Conservation (phyloP, 1,140 invertebrate genomes). For the Gerris buenoi region DNA sequence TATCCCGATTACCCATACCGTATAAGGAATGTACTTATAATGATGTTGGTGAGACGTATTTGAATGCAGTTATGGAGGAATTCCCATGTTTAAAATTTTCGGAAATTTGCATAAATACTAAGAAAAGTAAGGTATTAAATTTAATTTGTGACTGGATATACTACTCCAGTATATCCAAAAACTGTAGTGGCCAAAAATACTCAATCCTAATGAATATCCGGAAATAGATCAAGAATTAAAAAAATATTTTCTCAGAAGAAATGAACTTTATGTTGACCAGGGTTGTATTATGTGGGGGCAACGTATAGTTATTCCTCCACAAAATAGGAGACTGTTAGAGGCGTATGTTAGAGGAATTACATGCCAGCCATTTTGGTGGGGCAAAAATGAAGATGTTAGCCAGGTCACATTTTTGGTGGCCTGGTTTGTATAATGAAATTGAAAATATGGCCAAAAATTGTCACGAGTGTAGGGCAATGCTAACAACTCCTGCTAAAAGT, state of each 20-base stretch:
- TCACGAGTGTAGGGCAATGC: background rate
- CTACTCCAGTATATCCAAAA: too few species aligned
- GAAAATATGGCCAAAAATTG: background rate
- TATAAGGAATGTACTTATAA: background rate
- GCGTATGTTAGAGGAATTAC: background rate
- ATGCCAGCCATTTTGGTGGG: background rate
- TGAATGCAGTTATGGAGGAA: background rate
- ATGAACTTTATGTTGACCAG: background rate
- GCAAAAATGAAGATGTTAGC: background rate
- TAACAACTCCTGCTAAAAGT: background rate
- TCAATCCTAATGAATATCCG: background rate
- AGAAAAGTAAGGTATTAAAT: background rate
- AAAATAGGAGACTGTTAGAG: background rate
- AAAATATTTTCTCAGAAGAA: background rate
- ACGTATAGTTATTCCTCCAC: background rate
- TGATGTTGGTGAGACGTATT: background rate
- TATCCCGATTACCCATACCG: background rate
- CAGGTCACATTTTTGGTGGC: background rate
- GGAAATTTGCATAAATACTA: background rate
- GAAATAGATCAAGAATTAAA: background rate
- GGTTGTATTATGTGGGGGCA: background rate
- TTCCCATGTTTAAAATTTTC: background rate
- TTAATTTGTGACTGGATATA: background rate
- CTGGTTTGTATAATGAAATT: background rate
- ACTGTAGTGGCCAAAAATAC: background rate